Evolutionary conservation across 2,113 vertebrate species (phyloP).

Genomic region (Heliornis fulica): DNA sequence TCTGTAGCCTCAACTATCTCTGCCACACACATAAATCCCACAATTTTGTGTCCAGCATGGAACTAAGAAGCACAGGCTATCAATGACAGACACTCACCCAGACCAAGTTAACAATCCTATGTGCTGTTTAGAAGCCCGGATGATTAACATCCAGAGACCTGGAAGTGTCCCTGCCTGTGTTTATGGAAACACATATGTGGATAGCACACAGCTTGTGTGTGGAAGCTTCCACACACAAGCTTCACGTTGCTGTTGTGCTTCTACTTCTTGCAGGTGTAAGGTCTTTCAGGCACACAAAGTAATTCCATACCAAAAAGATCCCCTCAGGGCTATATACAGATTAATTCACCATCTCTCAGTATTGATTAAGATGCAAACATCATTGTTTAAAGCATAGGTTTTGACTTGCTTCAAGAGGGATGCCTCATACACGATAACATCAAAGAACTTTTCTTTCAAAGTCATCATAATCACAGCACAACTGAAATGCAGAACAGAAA

Average conservation of each 20-base stretch:
- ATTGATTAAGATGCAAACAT: not conserved
- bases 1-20: not conserved
- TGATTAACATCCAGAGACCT: not conserved
- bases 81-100: not conserved
- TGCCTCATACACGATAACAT: not conserved
- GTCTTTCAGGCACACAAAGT: not conserved
- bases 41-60: not conserved
- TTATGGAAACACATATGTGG: not conserved
- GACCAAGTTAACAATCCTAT: not conserved
- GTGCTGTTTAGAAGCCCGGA: not conserved
- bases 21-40: not conserved
- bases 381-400: not conserved
- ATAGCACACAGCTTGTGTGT: not conserved
- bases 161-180: not conserved
- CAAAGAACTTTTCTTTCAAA: not conserved
- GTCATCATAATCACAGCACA: not conserved
- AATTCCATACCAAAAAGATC: not conserved
- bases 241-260: not conserved
- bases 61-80: not conserved
- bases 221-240: not conserved
- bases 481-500: not conserved
- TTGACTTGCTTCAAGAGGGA: slow-evolving; percentile 26
- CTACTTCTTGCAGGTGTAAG: not conserved
- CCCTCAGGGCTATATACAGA: not conserved
- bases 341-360: not conserved